Conservation (phyloP, 2,113 vertebrate genomes). For the Stigmatopora argus region DNA sequence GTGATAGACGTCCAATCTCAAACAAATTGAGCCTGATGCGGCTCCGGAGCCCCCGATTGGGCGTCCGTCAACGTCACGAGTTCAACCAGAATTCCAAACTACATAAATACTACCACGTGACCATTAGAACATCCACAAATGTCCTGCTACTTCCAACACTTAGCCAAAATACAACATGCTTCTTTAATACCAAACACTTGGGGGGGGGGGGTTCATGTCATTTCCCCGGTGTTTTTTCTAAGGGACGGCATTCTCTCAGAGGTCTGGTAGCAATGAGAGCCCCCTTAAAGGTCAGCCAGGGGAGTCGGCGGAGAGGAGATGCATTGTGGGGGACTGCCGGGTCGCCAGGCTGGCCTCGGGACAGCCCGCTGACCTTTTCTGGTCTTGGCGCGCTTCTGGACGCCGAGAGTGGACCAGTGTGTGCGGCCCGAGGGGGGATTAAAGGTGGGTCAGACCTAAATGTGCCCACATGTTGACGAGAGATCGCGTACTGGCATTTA, state of each 20-base stretch:
- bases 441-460: constrained; percentile 60
- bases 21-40: neutral
- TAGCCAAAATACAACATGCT: neutral
- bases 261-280: constrained; percentile 41
- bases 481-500: constrained; percentile 21
- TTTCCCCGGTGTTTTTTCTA: constrained; percentile 18
- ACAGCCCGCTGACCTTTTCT: constrained; percentile 56
- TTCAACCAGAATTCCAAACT: no score
- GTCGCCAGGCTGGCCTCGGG: constrained; percentile 46
- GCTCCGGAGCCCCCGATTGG: no score
- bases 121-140: neutral
- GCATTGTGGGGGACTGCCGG: constrained; percentile 14
- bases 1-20: no score
- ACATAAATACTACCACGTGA: neutral
- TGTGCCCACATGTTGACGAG: constrained; percentile 57
- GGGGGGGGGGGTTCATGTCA: neutral
- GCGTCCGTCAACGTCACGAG: no score
- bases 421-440: constrained; percentile 42
- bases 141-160: neutral
- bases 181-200: neutral
- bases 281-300: constrained; percentile 47
- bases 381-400: constrained; percentile 33
- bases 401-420: constrained; percentile 21
- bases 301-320: constrained; percentile 26
- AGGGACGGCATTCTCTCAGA: constrained; percentile 33